A percentile compares a stretch with the other conserved stretches of the same genome.
phyloP scores from a whole-genome alignment of 1,140 invertebrate genomes.

The Papilio glaucus region DNA sequence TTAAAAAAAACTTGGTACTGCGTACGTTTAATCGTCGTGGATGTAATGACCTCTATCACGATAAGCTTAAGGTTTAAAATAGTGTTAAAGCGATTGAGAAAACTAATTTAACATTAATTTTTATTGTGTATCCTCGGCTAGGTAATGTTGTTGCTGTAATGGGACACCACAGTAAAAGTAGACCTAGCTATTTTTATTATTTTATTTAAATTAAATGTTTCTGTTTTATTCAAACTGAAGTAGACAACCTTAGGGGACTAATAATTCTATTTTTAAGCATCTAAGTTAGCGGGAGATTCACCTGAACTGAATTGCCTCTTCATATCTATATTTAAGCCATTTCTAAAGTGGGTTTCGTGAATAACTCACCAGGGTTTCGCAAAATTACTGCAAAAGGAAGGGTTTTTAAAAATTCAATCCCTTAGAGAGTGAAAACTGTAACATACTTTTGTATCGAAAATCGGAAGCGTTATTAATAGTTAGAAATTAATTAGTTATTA shows the following conservation, averaged over 20 bases:
- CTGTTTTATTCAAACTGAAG: background rate
- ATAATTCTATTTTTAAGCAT: too few relatives aligned
- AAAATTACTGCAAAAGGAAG: too few relatives aligned
- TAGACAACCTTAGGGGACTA: background rate
- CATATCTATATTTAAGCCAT: background rate
- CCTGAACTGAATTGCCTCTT: background rate
- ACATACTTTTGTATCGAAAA: too few relatives aligned
- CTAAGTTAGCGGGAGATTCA: too few relatives aligned
- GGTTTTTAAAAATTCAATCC: too few relatives aligned
- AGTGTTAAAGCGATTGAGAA: background rate
- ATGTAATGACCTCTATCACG: background rate
- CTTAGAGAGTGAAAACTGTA: too few relatives aligned
- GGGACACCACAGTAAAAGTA: constrained; percentile 1
- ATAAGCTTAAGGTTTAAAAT: background rate
- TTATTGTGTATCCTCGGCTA: constrained; percentile 19
- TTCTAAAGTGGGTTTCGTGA: background rate
- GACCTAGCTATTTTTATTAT: constrained; percentile 4
- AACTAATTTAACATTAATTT: constrained; percentile 31
- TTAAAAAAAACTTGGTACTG: constrained; percentile 24
- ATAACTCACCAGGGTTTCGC: too few relatives aligned
- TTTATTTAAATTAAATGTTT: constrained; percentile 8
- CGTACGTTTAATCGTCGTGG: background rate
- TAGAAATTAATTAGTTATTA: too few relatives aligned
- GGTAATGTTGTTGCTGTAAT: constrained; percentile 18
- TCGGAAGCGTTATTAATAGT: too few relatives aligned